Base-by-base conservation (phyloP, 1,140 invertebrate genomes). In the Babylonia areolata region DNA sequence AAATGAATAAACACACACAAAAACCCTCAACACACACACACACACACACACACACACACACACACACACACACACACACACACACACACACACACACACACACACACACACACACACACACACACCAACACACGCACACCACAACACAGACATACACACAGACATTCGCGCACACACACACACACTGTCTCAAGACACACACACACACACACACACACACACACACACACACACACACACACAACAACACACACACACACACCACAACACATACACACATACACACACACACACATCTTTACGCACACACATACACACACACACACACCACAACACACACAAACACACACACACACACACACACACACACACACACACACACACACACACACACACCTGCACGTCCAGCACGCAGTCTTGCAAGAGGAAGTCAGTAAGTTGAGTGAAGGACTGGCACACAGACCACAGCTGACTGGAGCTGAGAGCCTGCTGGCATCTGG, bases 361-460 rank as follows among this genome's bases (percentile, higher is more conserved):
- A 73, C 71, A 73, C 71, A 73, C 71, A 73, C 71, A 73, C 71
- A 73, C 71, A 73, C 71, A 73, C 71, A 73, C 31, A 73, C 71
- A 73, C 71, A 73, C 71, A 73, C 71, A 73, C 71, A 73, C 71
- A 73, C 71, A 73, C 58, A 64, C 58, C 58, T 64, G 1, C 5
- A 64, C 58, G 28, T 64, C 58, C 58, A 64, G 58, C 17, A 64
- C 58, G 28, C 58, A 64, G 58, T 64, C 58, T 1, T 64, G 28
- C 17, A 64, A 23, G 28, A 6, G 15, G 58, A n/a, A 5, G 9
- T n/a, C 23, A 23, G 17, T 23, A 12, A 64, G 58, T 12, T 64
- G 58, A 64, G 58, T 12, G 15, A 64, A 64, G 58, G 17, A 31
- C 9, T 81, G 80, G 40, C 80, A 81, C 3, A 28, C 20, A 23